Percentiles rank a stretch among this genome's conserved stretches.
Conservation (phyloP, 2,888 invertebrate genomes). For the Lottia gigantea region DNA sequence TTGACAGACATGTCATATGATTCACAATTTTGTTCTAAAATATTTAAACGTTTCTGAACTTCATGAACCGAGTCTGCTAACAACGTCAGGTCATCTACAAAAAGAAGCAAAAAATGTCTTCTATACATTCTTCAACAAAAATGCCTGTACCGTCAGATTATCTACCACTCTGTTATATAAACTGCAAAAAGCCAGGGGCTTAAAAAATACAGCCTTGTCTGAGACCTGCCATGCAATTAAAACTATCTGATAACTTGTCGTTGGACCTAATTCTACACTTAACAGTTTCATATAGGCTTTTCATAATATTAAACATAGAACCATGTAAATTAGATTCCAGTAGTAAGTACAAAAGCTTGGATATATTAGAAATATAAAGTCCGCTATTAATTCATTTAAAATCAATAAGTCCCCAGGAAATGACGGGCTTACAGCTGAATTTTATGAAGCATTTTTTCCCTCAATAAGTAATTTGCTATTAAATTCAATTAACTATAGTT, state of each 20-base stretch:
- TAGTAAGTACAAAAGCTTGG: background rate
- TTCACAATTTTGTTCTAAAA: constrained; percentile 6
- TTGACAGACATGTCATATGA: constrained; percentile 3
- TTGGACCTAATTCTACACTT: background rate
- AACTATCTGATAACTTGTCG: background rate
- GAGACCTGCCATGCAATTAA: background rate
- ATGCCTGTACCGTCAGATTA: background rate
- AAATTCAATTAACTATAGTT: too few species aligned
- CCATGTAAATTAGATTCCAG: background rate
- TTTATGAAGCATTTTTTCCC: too few species aligned
- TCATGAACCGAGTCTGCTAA: background rate
- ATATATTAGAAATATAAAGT: too few species aligned
- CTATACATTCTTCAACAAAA: background rate
- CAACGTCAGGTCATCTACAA: background rate
- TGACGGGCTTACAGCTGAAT: too few species aligned
- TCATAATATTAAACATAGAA: background rate
- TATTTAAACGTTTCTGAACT: background rate
- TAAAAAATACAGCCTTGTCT: constrained; percentile 1
- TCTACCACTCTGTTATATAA: background rate
- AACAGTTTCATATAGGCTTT: background rate
- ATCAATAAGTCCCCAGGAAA: too few species aligned
- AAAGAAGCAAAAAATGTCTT: background rate
- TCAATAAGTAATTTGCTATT: too few species aligned
- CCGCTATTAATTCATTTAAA: too few species aligned
- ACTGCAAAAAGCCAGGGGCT: constrained; percentile 5